These are phyloP conservation scores for Campylorhamphus procurvoides DNA, from an alignment of 2,113 vertebrate species.

Conservation along the genomic window DNA sequence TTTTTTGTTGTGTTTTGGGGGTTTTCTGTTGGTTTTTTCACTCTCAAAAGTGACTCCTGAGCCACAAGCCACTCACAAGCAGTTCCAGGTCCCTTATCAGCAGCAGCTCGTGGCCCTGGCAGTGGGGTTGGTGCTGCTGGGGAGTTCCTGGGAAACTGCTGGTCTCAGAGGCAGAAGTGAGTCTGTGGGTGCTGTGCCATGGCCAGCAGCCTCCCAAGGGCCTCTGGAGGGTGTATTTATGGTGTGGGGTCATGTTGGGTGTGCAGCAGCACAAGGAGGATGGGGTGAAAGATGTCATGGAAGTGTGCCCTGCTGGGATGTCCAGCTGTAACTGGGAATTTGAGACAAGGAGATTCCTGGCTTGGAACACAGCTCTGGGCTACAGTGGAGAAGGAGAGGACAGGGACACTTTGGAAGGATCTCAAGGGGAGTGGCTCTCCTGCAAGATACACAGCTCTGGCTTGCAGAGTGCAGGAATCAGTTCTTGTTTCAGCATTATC, in stretches of 20 bases:
- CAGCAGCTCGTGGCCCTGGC: not conserved
- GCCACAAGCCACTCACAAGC: not conserved
- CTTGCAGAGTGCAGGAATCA: not conserved
- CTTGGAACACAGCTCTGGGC: not conserved
- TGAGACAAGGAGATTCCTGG: not conserved
- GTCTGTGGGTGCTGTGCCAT: not conserved
- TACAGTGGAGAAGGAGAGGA: not conserved
- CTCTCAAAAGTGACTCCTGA: not conserved
- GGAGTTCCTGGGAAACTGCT: not conserved
- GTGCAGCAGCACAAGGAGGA: not conserved
- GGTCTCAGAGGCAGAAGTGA: not conserved
- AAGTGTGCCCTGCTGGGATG: not conserved
- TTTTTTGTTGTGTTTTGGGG: not conserved
- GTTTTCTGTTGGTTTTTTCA: not conserved
- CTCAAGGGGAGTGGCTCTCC: not conserved
- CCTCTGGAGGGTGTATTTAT: fast-evolving
- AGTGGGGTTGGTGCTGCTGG: not conserved
- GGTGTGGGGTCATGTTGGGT: fast-evolving
- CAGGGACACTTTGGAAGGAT: fast-evolving
- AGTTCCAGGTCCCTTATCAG: not conserved
- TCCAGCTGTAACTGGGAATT: not conserved
- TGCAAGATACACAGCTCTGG: not conserved
- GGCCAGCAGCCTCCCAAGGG: not conserved
- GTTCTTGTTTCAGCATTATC: not conserved
- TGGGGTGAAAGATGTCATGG: not conserved